Evolutionary conservation across 2,797 vertebrate genomes (phyloP).

Genomic region (Aeoliscus strigatus): DNA sequence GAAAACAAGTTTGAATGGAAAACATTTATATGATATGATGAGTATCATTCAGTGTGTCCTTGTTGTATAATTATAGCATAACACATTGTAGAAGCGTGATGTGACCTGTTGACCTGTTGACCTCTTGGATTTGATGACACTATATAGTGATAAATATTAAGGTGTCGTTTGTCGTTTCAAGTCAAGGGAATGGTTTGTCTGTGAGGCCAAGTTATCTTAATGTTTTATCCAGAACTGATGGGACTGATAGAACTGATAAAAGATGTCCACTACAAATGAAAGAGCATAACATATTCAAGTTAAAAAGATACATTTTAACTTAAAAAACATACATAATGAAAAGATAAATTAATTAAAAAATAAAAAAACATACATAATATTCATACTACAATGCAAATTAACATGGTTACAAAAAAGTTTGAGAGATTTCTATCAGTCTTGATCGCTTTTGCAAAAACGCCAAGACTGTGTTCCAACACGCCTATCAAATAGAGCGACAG

Average conservation of each 20-base stretch:
- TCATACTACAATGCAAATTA: constrained; percentile 13
- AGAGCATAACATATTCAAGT: too few relatives aligned
- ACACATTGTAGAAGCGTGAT: constrained; percentile 6
- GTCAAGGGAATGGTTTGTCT: constrained; percentile 29
- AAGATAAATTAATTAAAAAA: too few relatives aligned
- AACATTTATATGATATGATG: neutral
- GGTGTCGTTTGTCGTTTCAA: constrained; percentile 25
- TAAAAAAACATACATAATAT: too few relatives aligned
- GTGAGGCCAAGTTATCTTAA: constrained; percentile 29
- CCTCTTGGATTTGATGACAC: constrained; percentile 18
- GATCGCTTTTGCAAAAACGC: constrained; percentile 5
- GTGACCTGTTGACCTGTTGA: constrained; percentile 1
- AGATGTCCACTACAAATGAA: too few relatives aligned
- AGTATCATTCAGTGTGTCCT: neutral
- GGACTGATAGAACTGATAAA: constrained; percentile 24
- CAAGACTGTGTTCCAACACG: constrained; percentile 22
- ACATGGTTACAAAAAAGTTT: neutral
- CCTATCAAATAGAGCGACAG: constrained; percentile 15
- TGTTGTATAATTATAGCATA: constrained; percentile 8
- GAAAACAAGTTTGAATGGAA: neutral
- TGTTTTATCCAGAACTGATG: constrained; percentile 60
- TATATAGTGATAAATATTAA: constrained; percentile 22
- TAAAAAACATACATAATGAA: too few relatives aligned
- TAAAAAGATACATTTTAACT: too few relatives aligned
- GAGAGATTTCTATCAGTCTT: constrained; percentile 17